Base-by-base conservation (phyloP, 2,113 vertebrate genomes). In the Litocranius walleri region DNA sequence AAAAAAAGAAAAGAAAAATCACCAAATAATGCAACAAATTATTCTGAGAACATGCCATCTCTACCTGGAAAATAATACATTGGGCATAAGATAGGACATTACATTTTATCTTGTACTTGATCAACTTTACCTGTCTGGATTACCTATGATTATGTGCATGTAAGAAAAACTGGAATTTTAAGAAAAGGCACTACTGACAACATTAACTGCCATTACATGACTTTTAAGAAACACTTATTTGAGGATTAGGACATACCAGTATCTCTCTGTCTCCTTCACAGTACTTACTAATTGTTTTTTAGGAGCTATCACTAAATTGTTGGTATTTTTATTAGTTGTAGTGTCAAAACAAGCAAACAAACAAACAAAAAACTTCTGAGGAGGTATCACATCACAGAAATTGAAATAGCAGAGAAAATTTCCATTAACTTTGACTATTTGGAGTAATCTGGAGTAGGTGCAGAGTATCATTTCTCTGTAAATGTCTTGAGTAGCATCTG, bases 201-300 rank as follows among this genome's bases (percentile, higher is more conserved):
- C 29, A 82, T 30, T 78, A 78, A 91, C 9, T 83, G 27, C 3
- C 11, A 36, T 81, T 86, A 23, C 5, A 17, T 52, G 14, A 25
- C 48, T 87, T 95, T 59, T 57, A 81, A 23, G 36, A n/a, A 21
- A 64, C 8, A 3, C 11, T 80, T 36, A 48, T 88, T 90, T 1
- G 1, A 6, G 12, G 0, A 12, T 50, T 30, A 25, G 5, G 7
- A 2, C 4, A 54, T 61, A 27, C 3, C 6, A 67, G 3, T 8
- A 14, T 1, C 17, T 40, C 6, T 40, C 1, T 64, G 0, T 23
- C 9, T 45, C 17, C 12, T 16, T 27, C 50, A 2, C 14, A 7
- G 19, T 33, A 4, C 19, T 52, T 43, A 57, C 7, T 33, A 36
- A 64, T 57, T 29, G 48, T 48, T 59, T 2, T 45, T 93, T 88